Conservation (phyloP, 2,797 vertebrate species). For the Decapterus maruadsi region DNA sequence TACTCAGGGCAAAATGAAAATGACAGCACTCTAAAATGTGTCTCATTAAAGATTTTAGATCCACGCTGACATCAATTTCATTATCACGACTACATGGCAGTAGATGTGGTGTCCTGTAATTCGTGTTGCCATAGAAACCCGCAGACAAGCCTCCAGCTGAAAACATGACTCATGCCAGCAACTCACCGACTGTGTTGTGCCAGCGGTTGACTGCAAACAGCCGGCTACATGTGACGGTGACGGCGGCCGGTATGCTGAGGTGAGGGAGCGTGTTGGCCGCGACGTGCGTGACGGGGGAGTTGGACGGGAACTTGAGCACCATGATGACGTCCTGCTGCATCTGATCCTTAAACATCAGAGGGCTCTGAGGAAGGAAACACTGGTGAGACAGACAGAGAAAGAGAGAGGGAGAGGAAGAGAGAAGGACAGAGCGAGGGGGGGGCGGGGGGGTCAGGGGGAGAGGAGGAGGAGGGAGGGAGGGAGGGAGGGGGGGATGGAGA, state of each 20-base stretch:
- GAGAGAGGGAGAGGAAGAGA: constrained; percentile 66
- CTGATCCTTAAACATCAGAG: constrained; percentile 99
- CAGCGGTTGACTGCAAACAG: constrained; percentile 98
- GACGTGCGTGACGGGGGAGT: constrained; percentile 97
- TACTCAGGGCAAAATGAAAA: too few relatives aligned
- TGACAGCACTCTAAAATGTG: too few relatives aligned
- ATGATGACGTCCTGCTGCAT: constrained; percentile 99
- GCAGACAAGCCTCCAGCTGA: not conserved
- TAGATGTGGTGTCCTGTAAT: not conserved
- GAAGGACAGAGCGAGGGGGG: not conserved
- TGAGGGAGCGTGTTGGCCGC: constrained; percentile 98
- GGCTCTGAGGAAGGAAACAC: constrained; percentile 99
- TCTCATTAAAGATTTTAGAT: too few relatives aligned
- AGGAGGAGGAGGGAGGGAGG: not conserved
- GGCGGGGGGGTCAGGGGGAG: not conserved
- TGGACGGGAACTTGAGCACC: constrained; percentile 99
- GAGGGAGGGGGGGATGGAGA: constrained; percentile 28
- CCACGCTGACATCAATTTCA: too few relatives aligned
- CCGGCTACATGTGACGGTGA: constrained; percentile 97
- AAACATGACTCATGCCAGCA: constrained; percentile 23
- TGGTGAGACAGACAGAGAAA: constrained; percentile 90
- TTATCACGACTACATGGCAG: not conserved
- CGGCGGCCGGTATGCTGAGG: constrained; percentile 96
- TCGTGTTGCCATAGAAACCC: not conserved
- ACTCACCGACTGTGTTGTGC: constrained; percentile 99